A percentile compares a stretch with the other conserved stretches of the same genome.
These are phyloP conservation scores for Spatulosminthurus flaviceps DNA, from an alignment of 2,888 invertebrate genomes.

Conservation along the genomic window DNA sequence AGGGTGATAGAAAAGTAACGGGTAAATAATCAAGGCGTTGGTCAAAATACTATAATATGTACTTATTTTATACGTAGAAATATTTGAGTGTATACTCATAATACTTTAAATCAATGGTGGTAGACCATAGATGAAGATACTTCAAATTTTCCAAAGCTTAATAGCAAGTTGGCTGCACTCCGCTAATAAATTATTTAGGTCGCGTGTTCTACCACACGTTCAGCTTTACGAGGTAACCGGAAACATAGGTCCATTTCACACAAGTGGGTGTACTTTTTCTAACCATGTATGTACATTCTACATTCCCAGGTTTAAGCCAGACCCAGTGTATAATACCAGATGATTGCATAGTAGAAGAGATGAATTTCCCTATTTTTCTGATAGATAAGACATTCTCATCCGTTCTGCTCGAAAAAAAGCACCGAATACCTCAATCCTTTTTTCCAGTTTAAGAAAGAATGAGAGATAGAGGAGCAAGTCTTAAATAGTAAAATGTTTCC, in stretches of 20 bases:
- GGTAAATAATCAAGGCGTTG: no score
- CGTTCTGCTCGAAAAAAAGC: no score
- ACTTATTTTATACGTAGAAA: no score
- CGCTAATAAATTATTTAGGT: slow-evolving; percentile 45
- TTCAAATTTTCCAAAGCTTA: no score
- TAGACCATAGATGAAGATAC: no score
- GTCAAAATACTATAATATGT: no score
- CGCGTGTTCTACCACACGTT: slow-evolving; percentile 49
- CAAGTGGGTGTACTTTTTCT: slow-evolving; percentile 45
- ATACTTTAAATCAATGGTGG: no score
- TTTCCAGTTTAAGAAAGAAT: no score
- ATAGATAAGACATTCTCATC: background rate
- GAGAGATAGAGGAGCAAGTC: no score
- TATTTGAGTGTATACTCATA: no score
- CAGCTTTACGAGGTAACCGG: slow-evolving; percentile 43
- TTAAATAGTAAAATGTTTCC: background rate
- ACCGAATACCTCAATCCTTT: background rate
- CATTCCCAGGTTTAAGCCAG: background rate
- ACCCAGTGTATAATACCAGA: background rate
- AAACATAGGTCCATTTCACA: slow-evolving; percentile 50
- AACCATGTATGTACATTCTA: background rate
- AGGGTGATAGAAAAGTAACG: no score
- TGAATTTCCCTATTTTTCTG: background rate
- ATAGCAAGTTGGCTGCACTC: background rate
- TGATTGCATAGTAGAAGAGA: no score